Base-by-base conservation (phyloP, 2,888 invertebrate species). In the Epistrophe eligans region DNA sequence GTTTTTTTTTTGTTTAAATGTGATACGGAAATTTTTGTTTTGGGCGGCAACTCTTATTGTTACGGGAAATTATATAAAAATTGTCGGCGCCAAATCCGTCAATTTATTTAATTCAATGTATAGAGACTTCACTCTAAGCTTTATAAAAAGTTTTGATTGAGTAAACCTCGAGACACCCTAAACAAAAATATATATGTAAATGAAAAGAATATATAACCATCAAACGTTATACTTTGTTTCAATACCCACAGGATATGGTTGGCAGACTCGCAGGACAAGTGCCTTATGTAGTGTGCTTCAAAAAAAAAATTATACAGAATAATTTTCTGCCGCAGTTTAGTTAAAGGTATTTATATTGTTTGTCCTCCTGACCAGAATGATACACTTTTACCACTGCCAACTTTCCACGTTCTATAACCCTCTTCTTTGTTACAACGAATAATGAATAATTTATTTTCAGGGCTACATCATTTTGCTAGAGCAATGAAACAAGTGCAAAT, bases 401-500 rank as follows among this genome's bases (percentile, higher is more conserved):
- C n/a, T n/a, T n/a, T n/a, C n/a, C n/a, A n/a, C n/a, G n/a, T n/a
- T n/a, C n/a, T n/a, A n/a, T n/a, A n/a, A n/a, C n/a, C n/a, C n/a
- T n/a, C n/a, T n/a, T n/a, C n/a, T n/a, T n/a, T n/a, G n/a, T n/a
- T n/a, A n/a, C n/a, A 38, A 38, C 38, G 55, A 77, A 77, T 81
- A 81, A 81, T 84, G 81, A 81, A 84, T 84, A 84, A 84, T 79
- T 84, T 84, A 84, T 76, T 79, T 70, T 60, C 79, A 76, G 74
- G 84, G 79, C 58, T 79, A 71, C 76, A 76, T 79, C 79, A 64
- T 74, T 64, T 71, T 58, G 40, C n/a, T 48, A 35, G 55, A 70
- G 45, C 55, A 72, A 28, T 45, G 32, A 57, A 40, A 80, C 35
- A 67, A 38, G 66, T 38, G 15, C 66, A 50, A 67, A 50, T 35